Evolutionary conservation across 2,113 vertebrate genomes (phyloP), one percentile per base, ranked within the genome.

Genomic region (Entelurus aequoreus): DNA sequence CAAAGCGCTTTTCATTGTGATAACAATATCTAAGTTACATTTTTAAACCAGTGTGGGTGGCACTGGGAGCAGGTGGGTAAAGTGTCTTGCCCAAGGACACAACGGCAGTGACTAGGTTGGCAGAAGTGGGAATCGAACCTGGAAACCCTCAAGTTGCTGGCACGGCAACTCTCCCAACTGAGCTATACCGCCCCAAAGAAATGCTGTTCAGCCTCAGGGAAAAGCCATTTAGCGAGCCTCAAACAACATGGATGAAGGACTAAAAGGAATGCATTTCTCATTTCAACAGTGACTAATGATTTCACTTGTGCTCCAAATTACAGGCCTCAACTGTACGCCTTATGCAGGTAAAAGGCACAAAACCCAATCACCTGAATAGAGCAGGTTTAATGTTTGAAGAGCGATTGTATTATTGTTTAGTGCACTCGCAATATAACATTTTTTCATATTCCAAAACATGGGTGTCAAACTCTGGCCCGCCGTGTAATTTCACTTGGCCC

Each of bases 131-230:
- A 28, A 28, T 3, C 28, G 4, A 28, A 28, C 28, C 28, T 28
- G 4, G 28, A 28, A 28, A 28, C 28, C 28, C 28, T 28, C 28
- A 28, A 28, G 1, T 28, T 28, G 28, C 28, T 28, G 2, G 28
- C 28, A 28, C 28, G 28, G 28, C 28, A 28, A 28, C 28, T 28
- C 28, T 28, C 28, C 1, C 2, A 28, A 28, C 28, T 28, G 28
- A 28, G 28, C 28, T 28, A 28, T 28, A 28, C 28, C 28, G 28
- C 28, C 28, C 95, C 94, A 95, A 91, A 98, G 93, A 99, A 83
- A 93, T 90, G 97, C 93, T 97, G 95, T 95, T 94, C 87, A 94
- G 92, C 93, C 91, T 90, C 62, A 86, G 65, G 72, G 58, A 42
- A 72, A 66, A 77, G 71, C 74, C 75, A 86, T 74, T 70, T 49